Percentiles rank a stretch among this genome's conserved stretches.
Conservation (phyloP, 1,140 invertebrate species). For the Leptoteleia sp. region DNA sequence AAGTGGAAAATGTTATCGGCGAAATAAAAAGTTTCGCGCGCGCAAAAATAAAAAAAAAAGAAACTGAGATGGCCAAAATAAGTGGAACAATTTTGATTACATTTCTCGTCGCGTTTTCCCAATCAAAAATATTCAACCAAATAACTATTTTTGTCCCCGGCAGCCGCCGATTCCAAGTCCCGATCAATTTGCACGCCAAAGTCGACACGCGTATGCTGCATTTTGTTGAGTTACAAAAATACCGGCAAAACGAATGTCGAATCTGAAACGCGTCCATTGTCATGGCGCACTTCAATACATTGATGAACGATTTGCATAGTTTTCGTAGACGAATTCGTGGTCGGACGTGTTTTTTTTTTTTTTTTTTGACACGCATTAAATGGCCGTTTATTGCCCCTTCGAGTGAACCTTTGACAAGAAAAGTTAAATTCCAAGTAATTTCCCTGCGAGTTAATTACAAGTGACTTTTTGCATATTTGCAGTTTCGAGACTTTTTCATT, state of each 20-base stretch:
- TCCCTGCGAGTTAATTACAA: constrained; percentile 22
- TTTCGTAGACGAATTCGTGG: not conserved
- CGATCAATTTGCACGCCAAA: constrained; percentile 49
- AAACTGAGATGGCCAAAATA: constrained; percentile 31
- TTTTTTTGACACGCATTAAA: too few relatives aligned
- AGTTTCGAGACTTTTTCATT: constrained; percentile 17
- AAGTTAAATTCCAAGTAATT: constrained; percentile 24
- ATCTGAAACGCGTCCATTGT: not conserved
- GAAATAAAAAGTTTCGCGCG: constrained; percentile 23
- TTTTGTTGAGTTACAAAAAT: constrained; percentile 34
- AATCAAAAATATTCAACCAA: constrained; percentile 38
- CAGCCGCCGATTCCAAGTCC: constrained; percentile 21
- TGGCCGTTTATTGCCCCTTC: too few relatives aligned
- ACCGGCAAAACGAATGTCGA: constrained; percentile 10
- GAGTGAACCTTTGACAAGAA: not conserved
- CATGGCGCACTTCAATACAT: constrained; percentile 1
- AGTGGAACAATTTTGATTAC: constrained; percentile 37
- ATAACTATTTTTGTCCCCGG: constrained; percentile 27
- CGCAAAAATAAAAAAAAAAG: constrained; percentile 1
- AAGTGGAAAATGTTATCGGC: constrained; percentile 45
- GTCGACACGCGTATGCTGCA: constrained; percentile 15
- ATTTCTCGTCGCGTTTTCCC: constrained; percentile 37
- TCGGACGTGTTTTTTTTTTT: too few relatives aligned
- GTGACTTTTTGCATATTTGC: constrained; percentile 9
- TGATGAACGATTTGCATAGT: not conserved